Base-by-base conservation (phyloP, 2,113 vertebrate genomes). In the Prionailurus bengalensis region DNA sequence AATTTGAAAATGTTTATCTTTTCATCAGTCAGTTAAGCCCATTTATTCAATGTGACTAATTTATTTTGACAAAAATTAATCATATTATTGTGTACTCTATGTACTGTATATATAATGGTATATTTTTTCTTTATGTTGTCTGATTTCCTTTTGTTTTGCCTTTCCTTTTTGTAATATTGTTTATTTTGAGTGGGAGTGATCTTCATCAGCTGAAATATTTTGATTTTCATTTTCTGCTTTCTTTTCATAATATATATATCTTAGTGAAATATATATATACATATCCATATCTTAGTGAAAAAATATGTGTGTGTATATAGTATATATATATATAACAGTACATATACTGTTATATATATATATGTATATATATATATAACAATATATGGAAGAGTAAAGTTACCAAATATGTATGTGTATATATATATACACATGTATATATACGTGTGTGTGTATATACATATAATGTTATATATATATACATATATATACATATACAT, bases 1-100 rank as follows among this genome's bases (percentile, higher is more conserved):
- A 86, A 2, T 92, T 92, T 82, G 45, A 92, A 92, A 86, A 65
- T 78, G 11, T 82, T 83, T 48, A 78, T 45, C 11, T 87, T 91
- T 87, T 65, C 63, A 27, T 48, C n/a, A 73, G 2, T 65, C 9
- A 3, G 9, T 93, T 82, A 89, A 83, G 5, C 5, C 5, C 31
- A 65, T 58, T 90, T 31, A 39, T 80, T 74, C 86, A 86, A 23
- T 51, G 45, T 63, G 19, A 66, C 29, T 87, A 74, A 42, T 63
- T 61, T 83, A 70, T 70, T 76, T 86, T 78, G 66, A 78, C 36
- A 70, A 65, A 91, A 58, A 7, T 88, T 7, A 19, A 17, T 51
- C 25, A 39, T 36, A 80, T 73, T 63, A 42, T 71, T 55, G 31
- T 71, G 6, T n/a, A 17, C 8, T 71, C 25, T 83, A 1, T 87